Conservation (phyloP, 2,888 invertebrate genomes). For the Noctua janthe region DNA sequence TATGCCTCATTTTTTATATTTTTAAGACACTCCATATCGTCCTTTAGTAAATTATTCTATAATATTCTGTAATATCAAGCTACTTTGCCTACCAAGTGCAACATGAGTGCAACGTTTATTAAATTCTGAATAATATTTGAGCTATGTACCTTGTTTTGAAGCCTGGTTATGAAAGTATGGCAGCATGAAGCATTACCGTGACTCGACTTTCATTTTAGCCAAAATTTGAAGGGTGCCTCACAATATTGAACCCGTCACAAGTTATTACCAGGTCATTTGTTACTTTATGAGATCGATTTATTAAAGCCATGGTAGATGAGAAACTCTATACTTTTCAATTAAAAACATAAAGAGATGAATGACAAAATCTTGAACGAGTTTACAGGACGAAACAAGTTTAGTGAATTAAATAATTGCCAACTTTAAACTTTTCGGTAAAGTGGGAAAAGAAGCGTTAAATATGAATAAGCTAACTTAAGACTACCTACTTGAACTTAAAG, state of each 20-base stretch:
- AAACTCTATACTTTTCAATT: conserved; percentile 33
- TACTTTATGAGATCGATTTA: conserved; percentile 50
- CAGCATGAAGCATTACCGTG: conserved; percentile 44
- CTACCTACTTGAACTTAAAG: conserved; percentile 10
- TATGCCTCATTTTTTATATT: neutral
- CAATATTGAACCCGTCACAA: conserved; percentile 48
- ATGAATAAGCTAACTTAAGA: conserved; percentile 25
- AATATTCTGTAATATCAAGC: conserved; percentile 2
- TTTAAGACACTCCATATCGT: neutral
- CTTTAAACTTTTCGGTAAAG: conserved; percentile 17
- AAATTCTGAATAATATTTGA: conserved; percentile 48
- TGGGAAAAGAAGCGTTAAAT: conserved; percentile 18
- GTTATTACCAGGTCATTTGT: conserved; percentile 46
- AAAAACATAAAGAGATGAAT: conserved; percentile 16
- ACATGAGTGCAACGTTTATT: conserved; percentile 37
- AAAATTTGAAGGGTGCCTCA: conserved; percentile 35
- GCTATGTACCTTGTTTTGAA: conserved; percentile 26
- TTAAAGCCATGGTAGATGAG: conserved; percentile 17
- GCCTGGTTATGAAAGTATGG: conserved; percentile 37
- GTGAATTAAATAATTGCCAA: conserved; percentile 17
- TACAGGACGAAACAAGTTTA: conserved; percentile 1
- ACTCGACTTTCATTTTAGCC: conserved; percentile 53
- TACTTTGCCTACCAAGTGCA: conserved; percentile 4
- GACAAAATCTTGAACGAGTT: conserved; percentile 8
- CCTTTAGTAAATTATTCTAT: neutral